Base-by-base conservation (phyloP, 1,140 invertebrate genomes). In the Anthonomus grandis region DNA sequence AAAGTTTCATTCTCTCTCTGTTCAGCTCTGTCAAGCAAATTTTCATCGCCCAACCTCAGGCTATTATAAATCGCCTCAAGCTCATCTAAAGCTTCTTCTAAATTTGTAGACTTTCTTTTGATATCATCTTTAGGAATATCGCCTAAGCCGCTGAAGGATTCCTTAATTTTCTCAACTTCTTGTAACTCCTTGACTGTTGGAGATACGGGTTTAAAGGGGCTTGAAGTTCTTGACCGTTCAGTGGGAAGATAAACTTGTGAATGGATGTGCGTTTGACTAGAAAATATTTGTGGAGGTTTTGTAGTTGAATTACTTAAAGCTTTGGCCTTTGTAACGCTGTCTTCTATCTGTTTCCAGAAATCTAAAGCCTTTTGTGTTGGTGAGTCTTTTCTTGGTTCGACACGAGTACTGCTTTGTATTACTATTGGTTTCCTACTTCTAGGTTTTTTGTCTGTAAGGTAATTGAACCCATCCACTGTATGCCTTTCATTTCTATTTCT, bases 1-100 rank as follows among this genome's bases (percentile, higher is more conserved):
- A 63, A 57, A 9, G 62, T 79, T 62, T 85, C 84, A 64, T 87
- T 77, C 66, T 90, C 88, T 39, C 87, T 75, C 23, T 86, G 78
- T 69, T 92, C 86, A 3, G 87, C 85, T 65, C 86, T 75, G 60
- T 92, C 89, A 15, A 90, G 66, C 13, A 90, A 74, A 71, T 91
- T 89, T 64, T 91, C 88, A 68, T 93, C 91, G 1, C 84, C 86
- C 13, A 93, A 75, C 12, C 84, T 81, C 17, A 93, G 75, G 60
- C 86, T 90, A 63, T 91, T 89, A 73, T 93, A 94, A 68, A 95
- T 93, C 12, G 87, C 86, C 76, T 95, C 92, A 23, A 95, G 72
- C 73, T 95, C 92, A 62, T 86, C 85, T 5, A 95, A 75, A 37
- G 90, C 91, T 64, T 93, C 89, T 70, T 93, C 90, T 21, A 92